Evolutionary conservation across 2,888 invertebrate genomes (phyloP).

Genomic region (Apocheima hispidaria): DNA sequence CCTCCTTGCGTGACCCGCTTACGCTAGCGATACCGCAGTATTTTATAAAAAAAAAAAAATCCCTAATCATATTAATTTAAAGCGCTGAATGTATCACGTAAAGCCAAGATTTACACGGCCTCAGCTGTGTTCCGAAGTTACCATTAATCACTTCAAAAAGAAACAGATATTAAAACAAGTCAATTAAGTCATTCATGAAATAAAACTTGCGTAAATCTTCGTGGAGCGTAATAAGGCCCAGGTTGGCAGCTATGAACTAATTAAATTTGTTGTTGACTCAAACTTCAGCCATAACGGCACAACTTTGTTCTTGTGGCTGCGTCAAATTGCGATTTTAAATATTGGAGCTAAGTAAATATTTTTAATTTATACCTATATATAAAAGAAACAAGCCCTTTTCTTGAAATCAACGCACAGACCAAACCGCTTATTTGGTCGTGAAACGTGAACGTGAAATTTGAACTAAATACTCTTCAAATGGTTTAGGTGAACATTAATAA

Average conservation of each 20-base stretch:
- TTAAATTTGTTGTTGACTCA: conserved; percentile 36
- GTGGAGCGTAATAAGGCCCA: conserved; percentile 27
- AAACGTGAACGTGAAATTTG: too few relatives aligned
- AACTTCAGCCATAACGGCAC: conserved; percentile 29
- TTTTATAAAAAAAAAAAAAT: conserved; percentile 4
- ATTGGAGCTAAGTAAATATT: neutral
- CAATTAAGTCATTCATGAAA: conserved; percentile 41
- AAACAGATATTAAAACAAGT: conserved; percentile 44
- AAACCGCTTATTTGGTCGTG: too few relatives aligned
- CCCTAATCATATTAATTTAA: conserved; percentile 22
- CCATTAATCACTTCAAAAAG: conserved; percentile 42
- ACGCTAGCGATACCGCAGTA: neutral
- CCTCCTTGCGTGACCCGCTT: conserved; percentile 2
- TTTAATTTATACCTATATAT: too few relatives aligned
- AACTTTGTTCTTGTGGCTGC: conserved; percentile 27
- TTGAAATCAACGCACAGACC: too few relatives aligned
- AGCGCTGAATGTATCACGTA: conserved; percentile 17
- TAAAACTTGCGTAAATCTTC: conserved; percentile 42
- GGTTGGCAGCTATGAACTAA: conserved; percentile 36
- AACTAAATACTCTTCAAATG: too few relatives aligned
- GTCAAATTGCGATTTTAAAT: conserved; percentile 18
- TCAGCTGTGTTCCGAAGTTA: conserved; percentile 21
- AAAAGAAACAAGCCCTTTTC: too few relatives aligned
- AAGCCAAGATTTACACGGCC: conserved; percentile 23
- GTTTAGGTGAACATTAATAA: too few relatives aligned